Base-by-base conservation (phyloP, 2,113 vertebrate species). In the Neolamprologus falcicula region DNA sequence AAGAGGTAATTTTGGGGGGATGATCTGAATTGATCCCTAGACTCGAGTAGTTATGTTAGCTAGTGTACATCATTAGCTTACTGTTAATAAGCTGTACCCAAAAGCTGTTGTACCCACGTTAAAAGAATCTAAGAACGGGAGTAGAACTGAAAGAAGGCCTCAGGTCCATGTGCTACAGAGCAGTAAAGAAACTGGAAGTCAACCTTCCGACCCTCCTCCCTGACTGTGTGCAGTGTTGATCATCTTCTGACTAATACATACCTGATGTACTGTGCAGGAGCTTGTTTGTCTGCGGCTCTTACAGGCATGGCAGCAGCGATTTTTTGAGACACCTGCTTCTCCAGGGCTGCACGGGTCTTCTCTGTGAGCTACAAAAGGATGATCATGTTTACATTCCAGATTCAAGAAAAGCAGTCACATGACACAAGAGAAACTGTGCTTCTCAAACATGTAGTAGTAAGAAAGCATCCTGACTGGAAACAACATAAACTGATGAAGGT, bases 241-340 rank as follows among this genome's bases (percentile, higher is more conserved):
- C 8, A 16, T 11, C 9, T 6, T 17, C 3, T 5, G 10, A 8
- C 2, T 5, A 7, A 55, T 24, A 54, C 79, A 83, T 82, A 99
- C 99, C 98, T 97, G 92, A 99, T 99, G 90, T 99, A 99, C 81
- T 99, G 99, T 28, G 99, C 98, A 63, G 98, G 98, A 83, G 98
- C 99, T 78, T 98, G 97, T 92, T 99, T 99, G 94, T 99, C 99
- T 73, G 99, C 99, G 66, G 99, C 98, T 94, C 99, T 96, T 80
- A 99, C 99, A 11, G 99, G 99, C 99, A 99, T 99, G 84, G 98
- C 98, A n/a, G 99, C 99, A 9, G 98, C 98, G 7, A 99, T 98
- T 94, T 99, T 99, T 85, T 99, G 98, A 0, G 98, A 99, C 3
- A 99, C 98, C 3, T 98, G 98, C 85, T 99, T 99, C 63, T 98